A percentile compares a stretch with the other conserved stretches of the same genome.
Conservation (phyloP, 2,797 vertebrate genomes). For the Dicrostonyx torquatus region DNA sequence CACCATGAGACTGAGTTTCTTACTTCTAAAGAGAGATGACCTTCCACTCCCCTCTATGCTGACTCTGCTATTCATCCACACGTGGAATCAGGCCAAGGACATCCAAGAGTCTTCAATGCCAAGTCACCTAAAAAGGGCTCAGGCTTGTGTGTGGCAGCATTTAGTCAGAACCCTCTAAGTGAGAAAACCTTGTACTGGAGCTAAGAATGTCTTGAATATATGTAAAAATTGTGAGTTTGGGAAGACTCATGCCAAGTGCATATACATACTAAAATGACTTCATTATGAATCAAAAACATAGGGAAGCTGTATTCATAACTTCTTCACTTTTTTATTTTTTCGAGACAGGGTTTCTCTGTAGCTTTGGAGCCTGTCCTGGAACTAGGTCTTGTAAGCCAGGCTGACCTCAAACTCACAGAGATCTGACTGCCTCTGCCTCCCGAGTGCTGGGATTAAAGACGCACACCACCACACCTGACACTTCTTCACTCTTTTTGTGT, state of each 20-base stretch:
- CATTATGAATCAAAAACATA: slow-evolving; percentile 39
- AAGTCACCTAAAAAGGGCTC: neutral
- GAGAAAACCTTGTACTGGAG: neutral
- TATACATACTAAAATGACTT: neutral
- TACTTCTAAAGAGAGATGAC: neutral
- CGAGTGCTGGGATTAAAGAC: too few relatives aligned
- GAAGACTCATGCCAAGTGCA: neutral
- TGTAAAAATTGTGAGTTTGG: neutral
- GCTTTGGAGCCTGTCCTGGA: too few relatives aligned
- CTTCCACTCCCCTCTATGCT: slow-evolving; percentile 9
- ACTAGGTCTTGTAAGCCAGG: too few relatives aligned
- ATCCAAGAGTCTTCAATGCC: neutral
- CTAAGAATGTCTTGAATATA: neutral
- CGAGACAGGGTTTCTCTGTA: too few relatives aligned
- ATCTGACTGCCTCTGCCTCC: too few relatives aligned
- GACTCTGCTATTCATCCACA: neutral
- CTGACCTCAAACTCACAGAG: too few relatives aligned
- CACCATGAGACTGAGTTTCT: neutral
- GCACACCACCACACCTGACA: neutral
- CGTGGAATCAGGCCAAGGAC: neutral
- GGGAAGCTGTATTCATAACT: slow-evolving; percentile 23
- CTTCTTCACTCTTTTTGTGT: neutral
- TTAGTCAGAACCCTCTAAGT: neutral
- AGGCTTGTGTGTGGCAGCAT: neutral
- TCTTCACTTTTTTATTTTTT: neutral